Percentiles rank a stretch among this genome's conserved stretches.
Evolutionary conservation across 2,113 vertebrate genomes (phyloP).

Genomic region (Atherinomorus stipes): DNA sequence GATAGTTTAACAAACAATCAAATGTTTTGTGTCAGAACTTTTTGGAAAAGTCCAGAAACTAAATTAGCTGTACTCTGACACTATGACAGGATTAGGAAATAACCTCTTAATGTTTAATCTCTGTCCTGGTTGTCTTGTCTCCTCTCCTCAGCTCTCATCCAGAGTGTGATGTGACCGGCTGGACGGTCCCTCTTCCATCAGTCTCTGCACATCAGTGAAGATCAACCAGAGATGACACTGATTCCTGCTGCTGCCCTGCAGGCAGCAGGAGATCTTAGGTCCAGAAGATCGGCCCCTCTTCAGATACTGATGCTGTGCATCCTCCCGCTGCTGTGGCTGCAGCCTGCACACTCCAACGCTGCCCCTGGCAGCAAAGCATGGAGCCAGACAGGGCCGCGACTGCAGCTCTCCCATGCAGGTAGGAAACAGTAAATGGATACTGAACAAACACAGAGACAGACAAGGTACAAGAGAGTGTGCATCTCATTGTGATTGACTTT

Average conservation of each 20-base stretch:
- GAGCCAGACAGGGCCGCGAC: constrained; percentile 54
- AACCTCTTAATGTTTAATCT: neutral
- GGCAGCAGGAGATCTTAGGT: neutral
- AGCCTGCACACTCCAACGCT: neutral
- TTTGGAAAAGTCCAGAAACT: too few relatives aligned
- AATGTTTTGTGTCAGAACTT: too few relatives aligned
- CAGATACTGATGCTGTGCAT: neutral
- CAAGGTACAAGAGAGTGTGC: too few relatives aligned
- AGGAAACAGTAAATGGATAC: neutral
- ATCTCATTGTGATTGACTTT: too few relatives aligned
- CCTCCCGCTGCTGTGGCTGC: constrained; percentile 35
- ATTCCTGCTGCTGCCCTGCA: neutral
- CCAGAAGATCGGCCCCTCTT: neutral
- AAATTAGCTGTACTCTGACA: too few relatives aligned
- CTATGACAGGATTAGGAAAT: too few relatives aligned
- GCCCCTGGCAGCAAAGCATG: neutral
- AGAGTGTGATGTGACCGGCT: constrained; percentile 41
- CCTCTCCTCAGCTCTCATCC: neutral
- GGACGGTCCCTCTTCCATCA: neutral
- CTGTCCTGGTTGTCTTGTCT: neutral
- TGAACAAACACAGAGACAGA: neutral
- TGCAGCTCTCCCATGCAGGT: constrained; percentile 71
- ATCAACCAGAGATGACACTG: constrained; percentile 25
- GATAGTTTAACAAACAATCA: too few relatives aligned
- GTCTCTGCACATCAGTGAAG: neutral